A percentile compares a stretch with the other conserved stretches of the same genome.
Evolutionary conservation across 2,888 invertebrate genomes (phyloP).

Genomic region (Brachyptera putata): DNA sequence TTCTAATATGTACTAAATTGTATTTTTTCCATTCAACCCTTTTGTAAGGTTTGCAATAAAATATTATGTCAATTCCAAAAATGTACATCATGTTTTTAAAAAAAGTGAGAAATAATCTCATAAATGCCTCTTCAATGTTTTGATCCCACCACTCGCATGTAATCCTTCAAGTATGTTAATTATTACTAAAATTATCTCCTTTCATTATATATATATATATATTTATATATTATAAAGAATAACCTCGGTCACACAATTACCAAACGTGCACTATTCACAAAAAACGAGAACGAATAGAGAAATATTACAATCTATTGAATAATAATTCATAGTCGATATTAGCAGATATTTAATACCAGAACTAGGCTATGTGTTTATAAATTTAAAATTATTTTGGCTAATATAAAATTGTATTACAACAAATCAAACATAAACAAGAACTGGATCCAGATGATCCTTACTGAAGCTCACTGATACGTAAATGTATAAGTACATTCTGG

Average conservation of each 20-base stretch:
- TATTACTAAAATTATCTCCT: too few species aligned
- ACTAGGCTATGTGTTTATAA: too few species aligned
- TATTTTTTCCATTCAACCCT: slow-evolving; percentile 25
- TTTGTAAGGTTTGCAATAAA: slow-evolving; percentile 31
- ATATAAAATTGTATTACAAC: too few species aligned
- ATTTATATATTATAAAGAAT: not conserved
- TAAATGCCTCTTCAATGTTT: slow-evolving; percentile 27
- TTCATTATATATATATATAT: too few species aligned
- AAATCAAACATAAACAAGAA: too few species aligned
- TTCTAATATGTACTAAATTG: slow-evolving; percentile 24
- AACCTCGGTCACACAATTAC: not conserved
- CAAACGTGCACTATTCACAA: slow-evolving; percentile 17
- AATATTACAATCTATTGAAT: not conserved
- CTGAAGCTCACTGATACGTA: too few species aligned
- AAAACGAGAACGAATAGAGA: not conserved
- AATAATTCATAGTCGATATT: too few species aligned
- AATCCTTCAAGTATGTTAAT: not conserved
- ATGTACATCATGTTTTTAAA: slow-evolving; percentile 27
- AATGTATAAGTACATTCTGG: too few species aligned
- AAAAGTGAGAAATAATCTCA: slow-evolving; percentile 25
- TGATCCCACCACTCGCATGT: slow-evolving; percentile 5
- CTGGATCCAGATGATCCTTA: too few species aligned
- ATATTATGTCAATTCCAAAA: slow-evolving; percentile 31
- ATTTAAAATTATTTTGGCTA: too few species aligned
- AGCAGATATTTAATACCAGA: too few species aligned